Evolutionary conservation across 1,140 invertebrate genomes (phyloP).

Genomic region (Ips nitidus): DNA sequence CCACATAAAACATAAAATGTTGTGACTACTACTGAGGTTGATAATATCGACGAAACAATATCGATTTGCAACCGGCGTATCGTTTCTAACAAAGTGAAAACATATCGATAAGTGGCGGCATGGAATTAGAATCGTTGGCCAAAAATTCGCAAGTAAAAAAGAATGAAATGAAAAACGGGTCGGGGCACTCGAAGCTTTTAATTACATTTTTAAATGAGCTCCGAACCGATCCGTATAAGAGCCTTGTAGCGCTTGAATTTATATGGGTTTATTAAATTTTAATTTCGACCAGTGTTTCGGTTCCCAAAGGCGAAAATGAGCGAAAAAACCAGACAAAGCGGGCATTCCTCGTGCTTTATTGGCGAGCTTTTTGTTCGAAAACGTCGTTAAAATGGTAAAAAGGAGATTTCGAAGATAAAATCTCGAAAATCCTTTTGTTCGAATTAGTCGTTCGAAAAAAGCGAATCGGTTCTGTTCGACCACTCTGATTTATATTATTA

Average conservation of each 20-base stretch:
- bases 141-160: conserved; percentile 20
- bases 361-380: conserved; percentile 33
- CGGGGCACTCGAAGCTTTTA: conserved; percentile 33
- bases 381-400: conserved; percentile 37
- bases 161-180: conserved; percentile 16
- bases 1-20: too few species aligned
- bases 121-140: conserved; percentile 7
- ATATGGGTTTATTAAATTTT: conserved; percentile 41
- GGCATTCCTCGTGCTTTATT: conserved; percentile 35
- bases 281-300: conserved; percentile 38
- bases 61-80: too few species aligned
- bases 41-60: too few species aligned
- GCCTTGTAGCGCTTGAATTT: conserved; percentile 38
- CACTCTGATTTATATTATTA: not conserved
- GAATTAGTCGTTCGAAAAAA: conserved; percentile 17
- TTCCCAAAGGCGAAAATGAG: conserved; percentile 36
- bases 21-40: too few species aligned
- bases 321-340: conserved; percentile 32
- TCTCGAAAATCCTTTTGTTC: conserved; percentile 33
- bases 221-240: conserved; percentile 23
- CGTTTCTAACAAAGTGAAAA: not conserved
- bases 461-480: conserved; percentile 17
- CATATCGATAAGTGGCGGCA: conserved; percentile 10
- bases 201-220: conserved; percentile 40
- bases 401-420: conserved; percentile 34